Conservation (phyloP, 2,113 vertebrate genomes). For the Pandion haliaetus region DNA sequence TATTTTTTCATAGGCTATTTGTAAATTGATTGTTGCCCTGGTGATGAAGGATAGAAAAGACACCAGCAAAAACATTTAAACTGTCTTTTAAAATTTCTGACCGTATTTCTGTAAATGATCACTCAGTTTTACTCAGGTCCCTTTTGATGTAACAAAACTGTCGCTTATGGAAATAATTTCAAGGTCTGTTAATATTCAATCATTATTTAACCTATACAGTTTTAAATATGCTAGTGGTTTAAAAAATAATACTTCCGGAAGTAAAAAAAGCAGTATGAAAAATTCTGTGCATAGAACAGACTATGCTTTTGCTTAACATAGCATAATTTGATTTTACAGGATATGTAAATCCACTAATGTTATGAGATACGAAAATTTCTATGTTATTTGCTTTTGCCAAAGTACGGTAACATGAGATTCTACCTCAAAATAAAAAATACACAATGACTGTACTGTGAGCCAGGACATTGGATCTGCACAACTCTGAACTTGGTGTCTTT, state of each 20-base stretch:
- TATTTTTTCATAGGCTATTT: background rate
- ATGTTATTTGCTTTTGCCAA: background rate
- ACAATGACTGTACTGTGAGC: background rate
- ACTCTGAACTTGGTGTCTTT: background rate
- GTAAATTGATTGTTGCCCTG: background rate
- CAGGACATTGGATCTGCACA: background rate
- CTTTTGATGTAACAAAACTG: background rate
- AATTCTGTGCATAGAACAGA: no score
- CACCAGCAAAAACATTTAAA: background rate
- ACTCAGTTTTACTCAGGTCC: background rate
- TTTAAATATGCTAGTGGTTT: background rate
- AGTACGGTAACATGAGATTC: background rate
- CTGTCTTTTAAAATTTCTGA: background rate
- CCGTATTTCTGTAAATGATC: background rate
- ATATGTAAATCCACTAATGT: background rate
- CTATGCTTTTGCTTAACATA: background rate
- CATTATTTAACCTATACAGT: background rate
- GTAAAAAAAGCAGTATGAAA: background rate
- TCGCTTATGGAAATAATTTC: background rate
- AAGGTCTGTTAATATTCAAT: background rate
- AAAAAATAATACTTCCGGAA: background rate
- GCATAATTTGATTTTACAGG: background rate
- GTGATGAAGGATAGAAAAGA: background rate
- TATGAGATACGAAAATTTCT: background rate
- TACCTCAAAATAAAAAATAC: background rate